Base-by-base conservation (phyloP, 1,140 invertebrate species). In the Pygmarrhopalites habei region DNA sequence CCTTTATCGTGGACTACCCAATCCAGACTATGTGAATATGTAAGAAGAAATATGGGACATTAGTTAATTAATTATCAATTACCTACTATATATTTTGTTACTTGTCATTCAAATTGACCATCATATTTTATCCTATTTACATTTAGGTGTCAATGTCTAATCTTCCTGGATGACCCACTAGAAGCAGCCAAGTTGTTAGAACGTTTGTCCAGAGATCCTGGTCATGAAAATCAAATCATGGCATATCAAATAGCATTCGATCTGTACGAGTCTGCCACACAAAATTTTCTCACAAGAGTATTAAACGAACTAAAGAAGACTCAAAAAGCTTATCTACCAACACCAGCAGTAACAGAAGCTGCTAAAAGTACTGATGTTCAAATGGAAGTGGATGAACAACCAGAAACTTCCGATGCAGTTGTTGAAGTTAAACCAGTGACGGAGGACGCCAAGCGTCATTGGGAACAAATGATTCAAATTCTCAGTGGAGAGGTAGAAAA, bases 241-340 rank as follows among this genome's bases (percentile, higher is more conserved):
- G 95, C 92, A 0, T 98, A 96, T 78, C 96, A 99, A 80, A 98
- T 99, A 72, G 94, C 88, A 0, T 99, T 99, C 80, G 96, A 99
- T 82, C 81, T 99, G 65, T 99, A 99, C 74, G 96, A 99, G 77
- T 97, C 92, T 64, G 96, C 95, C 0, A 98, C 95, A 0, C 97
- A 99, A 78, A 93, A 98, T 74, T 98, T 98, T 74, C 78, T 99
- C 19, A 86, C 86, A 28, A 82, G 89, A 71, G 91, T 99, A 12
- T 77, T 94, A 35, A 86, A 90, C 75, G 87, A 89, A 35, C 75
- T 97, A 1, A 81, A 85, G 73, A 82, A 58, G 58, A 65, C 43
- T 26, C 61, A 47, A 57, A 60, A 30, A 58, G 65, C 39, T 56
- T 69, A 30, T 15, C 35, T 61, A 25, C 52, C 62, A n/a, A 30